A percentile compares a stretch with the other conserved stretches of the same genome.
Evolutionary conservation across 2,888 invertebrate species (phyloP).

Genomic region (Leptinotarsa juncta): DNA sequence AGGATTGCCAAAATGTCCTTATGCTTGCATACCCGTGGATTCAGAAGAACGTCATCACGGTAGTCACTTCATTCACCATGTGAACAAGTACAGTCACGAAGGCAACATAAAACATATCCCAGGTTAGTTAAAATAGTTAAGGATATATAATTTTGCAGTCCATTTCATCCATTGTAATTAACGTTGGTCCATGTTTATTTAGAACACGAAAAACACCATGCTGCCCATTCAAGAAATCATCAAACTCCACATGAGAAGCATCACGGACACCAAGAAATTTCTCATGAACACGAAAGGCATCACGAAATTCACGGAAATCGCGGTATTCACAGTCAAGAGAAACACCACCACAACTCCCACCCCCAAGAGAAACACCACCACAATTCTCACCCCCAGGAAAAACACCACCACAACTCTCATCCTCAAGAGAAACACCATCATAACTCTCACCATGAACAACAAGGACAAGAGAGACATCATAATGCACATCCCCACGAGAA

Average conservation of each 20-base stretch:
- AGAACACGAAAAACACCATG: slow-evolving; percentile 6
- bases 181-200: not conserved
- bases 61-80: slow-evolving; percentile 1
- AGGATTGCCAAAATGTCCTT: slow-evolving; percentile 6
- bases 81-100: not conserved
- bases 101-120: slow-evolving; percentile 5
- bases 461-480: slow-evolving; percentile 5
- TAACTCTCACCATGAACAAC: not conserved
- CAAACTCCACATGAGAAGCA: too few species aligned
- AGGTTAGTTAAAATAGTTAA: not conserved
- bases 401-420: slow-evolving; percentile 28
- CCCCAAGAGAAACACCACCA: slow-evolving; percentile 32
- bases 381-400: slow-evolving; percentile 15
- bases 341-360: slow-evolving; percentile 25
- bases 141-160: not conserved
- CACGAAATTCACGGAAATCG: slow-evolving; percentile 6
- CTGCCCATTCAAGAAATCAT: not conserved
- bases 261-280: not conserved
- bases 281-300: slow-evolving; percentile 21
- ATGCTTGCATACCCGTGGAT: not conserved
- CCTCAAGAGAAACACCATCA: slow-evolving; percentile 31
- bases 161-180: not conserved
- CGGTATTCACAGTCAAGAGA: slow-evolving; percentile 16
- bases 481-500: slow-evolving; percentile 18
- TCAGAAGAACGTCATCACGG: slow-evolving; percentile 9